phyloP scores from a whole-genome alignment of 1,140 invertebrate species.

The Drosophila serrata region DNA sequence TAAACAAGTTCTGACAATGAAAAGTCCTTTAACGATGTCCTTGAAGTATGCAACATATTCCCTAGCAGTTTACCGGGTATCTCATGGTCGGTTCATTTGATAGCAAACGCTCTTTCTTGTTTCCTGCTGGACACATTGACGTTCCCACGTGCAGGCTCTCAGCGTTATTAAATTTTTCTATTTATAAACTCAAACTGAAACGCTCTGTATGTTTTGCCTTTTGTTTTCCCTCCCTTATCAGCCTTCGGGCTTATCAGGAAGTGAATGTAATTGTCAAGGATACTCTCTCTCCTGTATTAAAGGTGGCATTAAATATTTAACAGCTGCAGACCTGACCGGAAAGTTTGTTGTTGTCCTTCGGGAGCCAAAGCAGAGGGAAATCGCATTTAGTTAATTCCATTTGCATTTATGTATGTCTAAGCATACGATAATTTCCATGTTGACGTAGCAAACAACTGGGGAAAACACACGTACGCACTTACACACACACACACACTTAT shows the following conservation, averaged over 20 bases:
- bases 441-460: constrained; percentile 30
- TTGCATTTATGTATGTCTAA: constrained; percentile 59
- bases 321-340: constrained; percentile 27
- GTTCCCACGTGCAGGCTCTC: constrained; percentile 79
- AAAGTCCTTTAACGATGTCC: too few species aligned
- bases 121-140: constrained; percentile 58
- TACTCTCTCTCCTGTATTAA: constrained; percentile 53
- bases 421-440: constrained; percentile 63
- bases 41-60: not conserved
- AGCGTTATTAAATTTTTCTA: constrained; percentile 78
- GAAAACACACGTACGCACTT: constrained; percentile 18
- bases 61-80: not conserved
- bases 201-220: constrained; percentile 39
- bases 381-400: constrained; percentile 67
- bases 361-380: constrained; percentile 2
- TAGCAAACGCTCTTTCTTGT: not conserved
- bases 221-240: constrained; percentile 40
- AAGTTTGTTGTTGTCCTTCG: constrained; percentile 22
- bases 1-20: too few species aligned
- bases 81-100: not conserved
- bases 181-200: constrained; percentile 69
- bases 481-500: not conserved
- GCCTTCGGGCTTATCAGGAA: constrained; percentile 54
- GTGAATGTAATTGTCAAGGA: constrained; percentile 67
- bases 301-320: constrained; percentile 56